Percentiles rank a stretch among this genome's conserved stretches.
Conservation (phyloP, 2,113 vertebrate species). For the Laterallus jamaicensis region DNA sequence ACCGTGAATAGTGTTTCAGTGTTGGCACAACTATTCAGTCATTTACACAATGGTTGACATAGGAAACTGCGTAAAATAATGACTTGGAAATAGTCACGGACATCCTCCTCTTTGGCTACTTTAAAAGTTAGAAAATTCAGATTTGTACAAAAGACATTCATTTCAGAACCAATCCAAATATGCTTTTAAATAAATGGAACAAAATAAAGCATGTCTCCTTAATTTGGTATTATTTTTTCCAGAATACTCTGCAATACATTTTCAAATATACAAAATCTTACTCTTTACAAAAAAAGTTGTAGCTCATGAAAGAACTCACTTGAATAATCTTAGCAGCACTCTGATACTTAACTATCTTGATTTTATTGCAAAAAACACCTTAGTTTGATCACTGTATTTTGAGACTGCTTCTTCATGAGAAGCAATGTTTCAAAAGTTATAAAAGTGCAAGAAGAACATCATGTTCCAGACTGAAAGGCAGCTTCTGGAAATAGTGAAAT, state of each 20-base stretch:
- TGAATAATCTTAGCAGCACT: conserved; percentile 41
- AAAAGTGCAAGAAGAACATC: conserved; percentile 47
- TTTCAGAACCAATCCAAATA: conserved; percentile 40
- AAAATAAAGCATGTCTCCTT: conserved; percentile 42
- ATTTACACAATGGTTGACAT: conserved; percentile 23
- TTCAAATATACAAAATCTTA: conserved; percentile 62
- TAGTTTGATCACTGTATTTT: conserved; percentile 38
- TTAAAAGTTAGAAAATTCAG: conserved; percentile 55
- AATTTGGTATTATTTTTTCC: conserved; percentile 51
- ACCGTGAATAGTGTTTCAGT: neutral
- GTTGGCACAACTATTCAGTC: conserved; percentile 19
- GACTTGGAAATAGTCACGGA: conserved; percentile 37
- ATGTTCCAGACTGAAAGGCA: conserved; percentile 46
- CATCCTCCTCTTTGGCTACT: conserved; percentile 45
- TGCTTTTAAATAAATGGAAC: conserved; percentile 33
- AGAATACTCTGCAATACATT: conserved; percentile 48
- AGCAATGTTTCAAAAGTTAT: conserved; percentile 42
- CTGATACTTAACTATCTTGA: conserved; percentile 8
- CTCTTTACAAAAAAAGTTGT: conserved; percentile 39
- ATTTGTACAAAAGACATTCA: conserved; percentile 55
- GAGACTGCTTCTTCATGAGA: conserved; percentile 45
- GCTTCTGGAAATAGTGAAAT: conserved; percentile 10
- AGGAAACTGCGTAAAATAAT: conserved; percentile 32
- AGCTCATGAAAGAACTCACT: conserved; percentile 34
- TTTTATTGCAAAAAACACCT: neutral